Evolutionary conservation across 2,888 invertebrate genomes (phyloP), one percentile per base, ranked within the genome.

Genomic region (Dryobotodes eremita): DNA sequence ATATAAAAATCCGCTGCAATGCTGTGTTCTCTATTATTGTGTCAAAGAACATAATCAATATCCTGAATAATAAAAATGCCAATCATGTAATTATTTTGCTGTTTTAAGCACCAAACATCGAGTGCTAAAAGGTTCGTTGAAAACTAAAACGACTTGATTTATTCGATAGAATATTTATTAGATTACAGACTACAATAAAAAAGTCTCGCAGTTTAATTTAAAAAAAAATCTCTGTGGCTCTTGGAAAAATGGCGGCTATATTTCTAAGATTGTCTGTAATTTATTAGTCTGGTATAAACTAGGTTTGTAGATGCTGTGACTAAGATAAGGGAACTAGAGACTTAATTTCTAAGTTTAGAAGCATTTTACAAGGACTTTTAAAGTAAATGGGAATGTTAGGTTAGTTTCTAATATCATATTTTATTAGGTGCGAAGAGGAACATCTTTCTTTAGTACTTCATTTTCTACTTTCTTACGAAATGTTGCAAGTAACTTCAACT

Each of bases 281-380:
- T 71, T 85, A 83, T 80, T 64, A 64, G 50, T 23, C 62, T 53
- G 11, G 2, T 70, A 42, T 57, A 65, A 78, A 64, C 68, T 71
- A 11, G 26, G 65, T 80, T 78, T 69, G 26, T 74, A 76, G 36
- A 46, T 64, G 81, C 71, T 75, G 64, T 17, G 20, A 13, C 23
- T 20, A 23, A 73, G 85, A 84, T 85, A 83, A 82, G 75, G 59
- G 26, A 77, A 73, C 46, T 59, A 53, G 15, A 65, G 59, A 71
- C 48, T 62, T 69, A 73, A 65, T 75, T 77, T 75, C 68, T 65
- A 26, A 69, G 31, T 80, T 75, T 23, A 64, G 17, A 59, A 64
- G n/a, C 59, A 79, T 46, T 75, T 85, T 73, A 59, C 48, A 79
- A 48, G 31, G 48, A 71, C 7, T 75, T 69, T 7, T 55, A 0